Evolutionary conservation across 1,140 invertebrate genomes (phyloP), one percentile per base, ranked within the genome.

Genomic region (Lasaia peninsularis): DNA sequence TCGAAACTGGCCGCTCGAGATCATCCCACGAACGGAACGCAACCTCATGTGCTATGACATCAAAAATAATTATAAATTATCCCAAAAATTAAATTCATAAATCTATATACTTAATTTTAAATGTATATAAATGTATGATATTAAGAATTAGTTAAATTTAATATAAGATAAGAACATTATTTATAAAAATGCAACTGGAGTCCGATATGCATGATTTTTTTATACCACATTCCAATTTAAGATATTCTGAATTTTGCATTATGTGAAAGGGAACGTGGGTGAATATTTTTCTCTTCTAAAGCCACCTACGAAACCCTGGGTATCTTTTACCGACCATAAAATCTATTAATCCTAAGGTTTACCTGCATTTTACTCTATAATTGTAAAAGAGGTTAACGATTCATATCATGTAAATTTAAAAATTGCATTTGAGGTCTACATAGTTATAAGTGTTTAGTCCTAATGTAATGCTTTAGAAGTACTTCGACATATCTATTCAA

Each of bases 381-480:
- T 74, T 77, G 71, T 84, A 84, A 83, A 80, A 80, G 78, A 85
- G 75, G 77, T 85, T 80, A 85, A 83, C 80, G 75, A 84, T 86
- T 86, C 85, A 88, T 88, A 88, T 88, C 85, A 88, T 86, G 82
- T 88, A 88, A 88, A 86, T 83, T 84, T 71, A 79, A 81, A 78
- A 86, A 88, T 86, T 86, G 85, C 85, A 88, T 88, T 88, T 88
- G 85, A 88, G 85, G 82, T 88, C 85, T 86, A 86, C 73, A 80
- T 88, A 88, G 82, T 71, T 86, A 69, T 86, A 88, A 84, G 82
- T 78, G 73, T 81, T 82, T 84, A 85, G 79, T 82, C 82, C 81
- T 85, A 88, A 79, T 76, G 78, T 81, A 83, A 80, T 83, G 80
- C 82, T 88, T 86, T 86, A 86, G 85, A 84, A 87, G 37, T 88